Evolutionary conservation across 2,888 invertebrate species (phyloP).

Genomic region (Asteroscopus sphinx): DNA sequence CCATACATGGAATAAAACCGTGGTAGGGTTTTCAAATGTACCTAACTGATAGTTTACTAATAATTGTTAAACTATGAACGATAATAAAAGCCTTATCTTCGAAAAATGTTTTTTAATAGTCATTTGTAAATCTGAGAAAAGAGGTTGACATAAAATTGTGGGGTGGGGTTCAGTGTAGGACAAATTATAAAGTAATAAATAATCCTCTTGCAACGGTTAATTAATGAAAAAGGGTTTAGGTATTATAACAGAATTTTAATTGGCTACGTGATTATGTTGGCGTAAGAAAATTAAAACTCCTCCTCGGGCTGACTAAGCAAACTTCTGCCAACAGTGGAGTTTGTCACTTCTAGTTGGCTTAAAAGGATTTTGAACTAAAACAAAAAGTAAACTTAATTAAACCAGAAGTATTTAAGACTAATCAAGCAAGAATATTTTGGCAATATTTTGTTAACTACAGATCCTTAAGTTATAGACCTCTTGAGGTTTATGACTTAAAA

Average conservation of each 20-base stretch:
- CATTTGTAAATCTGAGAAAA: constrained; percentile 6
- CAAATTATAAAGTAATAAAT: constrained; percentile 67
- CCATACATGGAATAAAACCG: constrained; percentile 9
- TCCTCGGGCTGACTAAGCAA: constrained; percentile 54
- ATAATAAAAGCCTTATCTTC: constrained; percentile 25
- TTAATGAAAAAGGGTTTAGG: constrained; percentile 69
- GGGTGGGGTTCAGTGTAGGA: constrained; percentile 35
- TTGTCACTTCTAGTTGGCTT: constrained; percentile 49
- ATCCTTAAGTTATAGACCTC: no score
- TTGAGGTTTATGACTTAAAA: no score
- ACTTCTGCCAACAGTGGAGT: constrained; percentile 50
- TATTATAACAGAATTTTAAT: constrained; percentile 74
- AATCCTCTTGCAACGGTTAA: constrained; percentile 66
- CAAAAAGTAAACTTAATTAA: constrained; percentile 23
- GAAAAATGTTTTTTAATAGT: constrained; percentile 13
- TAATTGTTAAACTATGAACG: constrained; percentile 8
- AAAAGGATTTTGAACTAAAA: constrained; percentile 32
- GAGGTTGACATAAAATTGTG: constrained; percentile 14
- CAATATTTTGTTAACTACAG: no score
- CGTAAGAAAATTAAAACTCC: constrained; percentile 71
- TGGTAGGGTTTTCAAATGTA: constrained; percentile 10
- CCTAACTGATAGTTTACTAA: not conserved
- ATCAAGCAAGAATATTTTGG: not conserved
- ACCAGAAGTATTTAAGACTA: constrained; percentile 4
- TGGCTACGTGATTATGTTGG: constrained; percentile 77